Conservation (phyloP, 2,888 invertebrate genomes). For the Galeruca laticollis region DNA sequence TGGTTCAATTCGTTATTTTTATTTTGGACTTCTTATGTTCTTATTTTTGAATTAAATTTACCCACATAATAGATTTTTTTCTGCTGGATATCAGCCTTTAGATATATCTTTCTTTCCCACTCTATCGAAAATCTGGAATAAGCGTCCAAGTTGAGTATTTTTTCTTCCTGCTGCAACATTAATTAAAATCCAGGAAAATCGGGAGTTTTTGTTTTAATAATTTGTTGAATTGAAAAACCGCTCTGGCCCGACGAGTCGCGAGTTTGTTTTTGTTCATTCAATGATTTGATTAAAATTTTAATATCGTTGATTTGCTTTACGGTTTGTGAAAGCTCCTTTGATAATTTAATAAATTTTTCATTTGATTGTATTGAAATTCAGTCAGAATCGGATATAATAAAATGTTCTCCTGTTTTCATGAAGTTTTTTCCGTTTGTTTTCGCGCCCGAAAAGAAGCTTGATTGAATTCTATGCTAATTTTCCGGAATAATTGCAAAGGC, state of each 20-base stretch:
- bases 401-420: constrained; percentile 22
- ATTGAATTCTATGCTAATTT: constrained; percentile 23
- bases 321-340: constrained; percentile 50
- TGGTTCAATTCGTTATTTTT: too few species aligned
- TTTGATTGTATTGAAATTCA: constrained; percentile 47
- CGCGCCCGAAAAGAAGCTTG: not conserved
- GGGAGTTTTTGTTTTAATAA: constrained; percentile 58
- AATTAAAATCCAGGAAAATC: constrained; percentile 57
- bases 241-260: constrained; percentile 47
- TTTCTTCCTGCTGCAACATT: constrained; percentile 54
- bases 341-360: constrained; percentile 60
- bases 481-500: not conserved
- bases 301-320: constrained; percentile 62
- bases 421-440: constrained; percentile 21
- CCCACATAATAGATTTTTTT: too few species aligned
- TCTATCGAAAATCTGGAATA: constrained; percentile 15
- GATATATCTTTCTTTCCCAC: not conserved
- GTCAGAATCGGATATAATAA: constrained; percentile 30
- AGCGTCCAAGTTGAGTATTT: constrained; percentile 44
- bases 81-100: too few species aligned
- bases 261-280: constrained; percentile 55
- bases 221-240: constrained; percentile 57
- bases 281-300: constrained; percentile 63
- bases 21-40: too few species aligned
- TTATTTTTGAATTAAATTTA: too few species aligned